Evolutionary conservation across 2,113 vertebrate genomes (phyloP).

Genomic region (Anhinga rufa): DNA sequence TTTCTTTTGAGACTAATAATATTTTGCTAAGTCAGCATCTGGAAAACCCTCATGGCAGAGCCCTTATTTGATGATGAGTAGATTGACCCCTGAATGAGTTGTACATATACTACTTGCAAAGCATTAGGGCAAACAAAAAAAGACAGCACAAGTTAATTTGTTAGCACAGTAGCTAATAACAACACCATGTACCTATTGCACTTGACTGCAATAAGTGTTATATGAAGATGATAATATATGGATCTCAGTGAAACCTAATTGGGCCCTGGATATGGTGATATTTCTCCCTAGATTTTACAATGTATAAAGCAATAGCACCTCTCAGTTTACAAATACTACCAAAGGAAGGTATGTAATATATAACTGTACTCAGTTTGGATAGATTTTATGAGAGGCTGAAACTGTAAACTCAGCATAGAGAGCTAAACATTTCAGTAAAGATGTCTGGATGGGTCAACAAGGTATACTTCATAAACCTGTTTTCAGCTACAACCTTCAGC

Average conservation of each 20-base stretch:
- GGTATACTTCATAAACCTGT: background rate
- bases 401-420: background rate
- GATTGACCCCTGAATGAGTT: background rate
- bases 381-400: background rate
- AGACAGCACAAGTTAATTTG: background rate
- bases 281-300: background rate
- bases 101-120: background rate
- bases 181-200: background rate
- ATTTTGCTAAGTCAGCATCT: background rate
- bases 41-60: background rate
- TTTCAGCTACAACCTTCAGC: background rate
- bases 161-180: background rate
- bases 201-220: background rate
- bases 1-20: background rate
- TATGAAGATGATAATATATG: background rate
- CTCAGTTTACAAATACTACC: background rate
- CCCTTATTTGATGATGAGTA: background rate
- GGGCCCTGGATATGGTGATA: background rate
- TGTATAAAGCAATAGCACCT: background rate
- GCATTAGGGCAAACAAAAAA: background rate
- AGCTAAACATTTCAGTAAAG: background rate
- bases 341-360: background rate
- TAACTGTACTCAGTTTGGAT: background rate
- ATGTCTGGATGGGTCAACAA: background rate
- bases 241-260: background rate